Evolutionary conservation across 2,113 vertebrate genomes (phyloP).

Genomic region (Ammodytes dubius): DNA sequence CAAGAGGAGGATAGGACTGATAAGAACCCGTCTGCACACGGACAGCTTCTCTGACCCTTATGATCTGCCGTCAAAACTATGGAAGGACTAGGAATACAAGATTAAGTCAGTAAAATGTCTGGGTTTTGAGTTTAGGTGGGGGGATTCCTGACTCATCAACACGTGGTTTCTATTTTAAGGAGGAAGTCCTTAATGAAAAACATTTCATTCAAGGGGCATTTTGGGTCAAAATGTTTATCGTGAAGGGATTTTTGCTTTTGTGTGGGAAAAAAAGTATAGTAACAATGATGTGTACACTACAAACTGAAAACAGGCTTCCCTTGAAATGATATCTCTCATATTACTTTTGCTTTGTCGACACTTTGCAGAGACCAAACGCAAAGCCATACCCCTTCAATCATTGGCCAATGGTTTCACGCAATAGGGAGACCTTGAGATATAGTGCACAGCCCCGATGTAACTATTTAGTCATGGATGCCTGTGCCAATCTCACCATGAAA

Average conservation of each 20-base stretch:
- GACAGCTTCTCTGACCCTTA: slow-evolving; percentile 34
- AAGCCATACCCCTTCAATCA: slow-evolving; percentile 3
- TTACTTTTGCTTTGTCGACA: slow-evolving; percentile 5
- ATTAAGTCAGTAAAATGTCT: slow-evolving; percentile 24
- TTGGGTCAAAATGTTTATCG: not conserved
- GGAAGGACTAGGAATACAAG: slow-evolving; percentile 2
- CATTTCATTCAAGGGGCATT: not conserved
- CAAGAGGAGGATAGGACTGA: slow-evolving; percentile 51
- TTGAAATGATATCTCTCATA: slow-evolving; percentile 3
- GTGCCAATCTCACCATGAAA: slow-evolving; percentile 18
- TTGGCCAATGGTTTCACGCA: slow-evolving; percentile 35
- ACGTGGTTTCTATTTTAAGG: not conserved
- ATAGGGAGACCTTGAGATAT: not conserved
- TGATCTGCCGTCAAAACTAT: slow-evolving; percentile 18
- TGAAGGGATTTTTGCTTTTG: not conserved
- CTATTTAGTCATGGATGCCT: slow-evolving; percentile 63
- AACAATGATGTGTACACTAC: not conserved
- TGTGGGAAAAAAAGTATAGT: not conserved
- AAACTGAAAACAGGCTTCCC: not conserved
- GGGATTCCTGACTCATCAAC: slow-evolving; percentile 23
- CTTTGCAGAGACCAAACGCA: not conserved
- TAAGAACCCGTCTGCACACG: slow-evolving; percentile 61
- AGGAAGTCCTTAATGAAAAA: not conserved
- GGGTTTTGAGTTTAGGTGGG: not conserved
- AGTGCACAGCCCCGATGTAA: slow-evolving; percentile 21